A percentile compares a stretch with the other conserved stretches of the same genome.
phyloP scores from a whole-genome alignment of 2,797 vertebrate genomes.

The Sciurus vulgaris region DNA sequence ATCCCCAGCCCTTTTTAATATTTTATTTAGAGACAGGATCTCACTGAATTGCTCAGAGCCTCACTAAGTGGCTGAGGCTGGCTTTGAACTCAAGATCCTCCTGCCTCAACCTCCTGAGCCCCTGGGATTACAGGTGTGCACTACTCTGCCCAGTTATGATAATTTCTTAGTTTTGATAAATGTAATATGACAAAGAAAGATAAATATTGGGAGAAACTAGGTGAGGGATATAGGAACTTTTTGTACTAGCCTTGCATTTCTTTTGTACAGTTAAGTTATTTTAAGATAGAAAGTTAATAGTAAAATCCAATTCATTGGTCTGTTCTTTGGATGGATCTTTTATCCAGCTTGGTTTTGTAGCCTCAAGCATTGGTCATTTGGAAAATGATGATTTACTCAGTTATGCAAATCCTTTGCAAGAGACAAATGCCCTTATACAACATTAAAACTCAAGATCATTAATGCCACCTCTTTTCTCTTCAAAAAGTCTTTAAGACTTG shows the following conservation, averaged over 20 bases:
- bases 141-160: too few relatives aligned
- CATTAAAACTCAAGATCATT: background rate
- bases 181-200: background rate
- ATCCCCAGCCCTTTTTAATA: too few relatives aligned
- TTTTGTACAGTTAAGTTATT: background rate
- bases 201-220: background rate
- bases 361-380: background rate
- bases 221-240: background rate
- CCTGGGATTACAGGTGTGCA: too few relatives aligned
- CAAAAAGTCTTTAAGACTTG: background rate
- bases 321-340: background rate
- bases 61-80: too few relatives aligned
- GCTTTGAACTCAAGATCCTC: too few relatives aligned
- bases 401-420: background rate
- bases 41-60: too few relatives aligned
- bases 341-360: background rate
- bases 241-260: background rate
- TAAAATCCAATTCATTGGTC: background rate
- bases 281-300: slow-evolving; percentile 17
- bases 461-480: background rate
- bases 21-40: too few relatives aligned
- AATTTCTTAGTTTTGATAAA: background rate
- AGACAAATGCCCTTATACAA: background rate
- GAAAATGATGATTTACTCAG: background rate
- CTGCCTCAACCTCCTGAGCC: too few relatives aligned